These are phyloP conservation scores for Furnarius figulus DNA, from an alignment of 2,113 vertebrate species.

Conservation along the genomic window DNA sequence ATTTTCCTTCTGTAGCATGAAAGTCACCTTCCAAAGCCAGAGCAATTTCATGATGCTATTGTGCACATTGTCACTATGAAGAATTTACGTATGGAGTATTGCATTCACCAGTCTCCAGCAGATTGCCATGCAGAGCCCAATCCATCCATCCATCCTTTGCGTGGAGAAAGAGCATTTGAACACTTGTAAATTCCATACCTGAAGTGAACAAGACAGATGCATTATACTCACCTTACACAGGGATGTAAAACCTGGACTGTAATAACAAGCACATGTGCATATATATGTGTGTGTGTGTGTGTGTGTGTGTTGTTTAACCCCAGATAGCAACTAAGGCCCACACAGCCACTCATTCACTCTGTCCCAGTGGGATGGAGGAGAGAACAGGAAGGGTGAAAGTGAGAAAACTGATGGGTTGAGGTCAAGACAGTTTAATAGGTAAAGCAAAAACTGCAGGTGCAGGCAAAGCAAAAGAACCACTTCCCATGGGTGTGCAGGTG, in stretches of 20 bases:
- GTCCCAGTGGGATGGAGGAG: neutral
- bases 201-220: neutral
- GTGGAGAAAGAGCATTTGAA: neutral
- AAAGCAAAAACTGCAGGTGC: neutral
- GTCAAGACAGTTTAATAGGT: neutral
- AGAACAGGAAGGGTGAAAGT: neutral
- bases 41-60: neutral
- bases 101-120: neutral
- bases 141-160: neutral
- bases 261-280: neutral
- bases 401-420: neutral
- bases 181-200: neutral
- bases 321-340: neutral
- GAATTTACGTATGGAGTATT: neutral
- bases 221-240: neutral
- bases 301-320: neutral
- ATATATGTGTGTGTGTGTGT: too few relatives aligned
- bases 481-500: neutral
- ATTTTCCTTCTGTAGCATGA: neutral
- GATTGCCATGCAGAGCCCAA: neutral
- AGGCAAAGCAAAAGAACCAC: neutral
- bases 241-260: neutral
- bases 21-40: neutral
- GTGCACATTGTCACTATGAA: neutral
- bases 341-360: neutral